Evolutionary conservation across 2,888 invertebrate genomes (phyloP), one percentile per base, ranked within the genome.

Genomic region (Athrips mouffetella): DNA sequence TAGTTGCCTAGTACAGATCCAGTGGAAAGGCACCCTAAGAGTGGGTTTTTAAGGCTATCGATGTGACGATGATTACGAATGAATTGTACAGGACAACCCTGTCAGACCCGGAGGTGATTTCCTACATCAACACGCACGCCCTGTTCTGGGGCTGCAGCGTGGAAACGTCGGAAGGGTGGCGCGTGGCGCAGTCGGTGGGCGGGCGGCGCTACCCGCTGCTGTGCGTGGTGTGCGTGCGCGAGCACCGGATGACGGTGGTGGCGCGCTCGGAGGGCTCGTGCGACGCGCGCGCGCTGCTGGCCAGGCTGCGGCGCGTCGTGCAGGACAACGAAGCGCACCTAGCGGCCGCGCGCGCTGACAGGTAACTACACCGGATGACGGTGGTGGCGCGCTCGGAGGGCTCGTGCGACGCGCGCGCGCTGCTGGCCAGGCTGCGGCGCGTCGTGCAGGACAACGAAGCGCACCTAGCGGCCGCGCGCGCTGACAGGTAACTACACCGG

Each of bases 121-220:
- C 92, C 53, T 97, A 92, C 76, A 91, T 98, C 56, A 96, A 96
- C 80, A 91, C 91, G 42, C 93, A 94, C 66, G 94, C 95, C 63
- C 82, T 99, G 21, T 95, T 98, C 73, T 99, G 98, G 99, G 97
- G 94, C 2, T 98, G 98, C 78, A 94, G 95, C 47, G 92, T 96
- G 16, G 92, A 94, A 57, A 93, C 93, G 0, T 94, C 96, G 0
- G 98, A 99, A 80, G 99, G 99, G 0, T 96, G 95, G 86, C 91
- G 96, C 63, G 98, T 98, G 18, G 94, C 95, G 6, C 96, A 96
- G 78, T 94, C 96, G 0, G 91, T 98, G 23, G 93, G 94, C 53
- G 95, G 94, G 18, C 91, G 92, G 48, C 91, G 93, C 49, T 91
- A 91, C 59, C 99, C 99, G 8, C 93, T 97, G 67, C 85, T 99